Percentiles rank a stretch among this genome's conserved stretches.
Conservation (phyloP, 2,113 vertebrate species). For the Chunga burmeisteri region DNA sequence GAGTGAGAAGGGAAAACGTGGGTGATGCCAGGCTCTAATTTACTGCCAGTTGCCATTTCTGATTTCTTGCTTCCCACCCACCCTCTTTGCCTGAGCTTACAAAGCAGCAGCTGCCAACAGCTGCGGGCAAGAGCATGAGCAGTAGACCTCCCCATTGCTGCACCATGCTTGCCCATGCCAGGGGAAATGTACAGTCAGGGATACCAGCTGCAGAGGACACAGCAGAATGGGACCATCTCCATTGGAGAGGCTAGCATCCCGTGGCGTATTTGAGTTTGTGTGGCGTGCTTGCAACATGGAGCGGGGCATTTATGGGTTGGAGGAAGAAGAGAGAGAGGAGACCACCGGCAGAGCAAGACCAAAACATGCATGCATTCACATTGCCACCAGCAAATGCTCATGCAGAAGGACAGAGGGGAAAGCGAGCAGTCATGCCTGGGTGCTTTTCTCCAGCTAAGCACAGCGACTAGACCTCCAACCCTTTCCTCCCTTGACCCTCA, state of each 20-base stretch:
- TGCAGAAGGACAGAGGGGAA: background rate
- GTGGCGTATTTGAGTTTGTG: background rate
- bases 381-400: fast-evolving
- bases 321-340: background rate
- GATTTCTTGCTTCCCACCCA: background rate
- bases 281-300: background rate
- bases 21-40: conserved; percentile 29
- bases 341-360: fast-evolving
- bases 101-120: background rate
- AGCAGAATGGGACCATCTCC: background rate
- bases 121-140: background rate
- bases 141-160: background rate
- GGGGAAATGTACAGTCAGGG: background rate
- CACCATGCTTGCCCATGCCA: background rate
- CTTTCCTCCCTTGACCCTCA: background rate
- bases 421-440: background rate
- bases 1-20: background rate
- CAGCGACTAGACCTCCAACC: background rate
- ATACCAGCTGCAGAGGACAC: background rate
- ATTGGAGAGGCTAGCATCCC: background rate
- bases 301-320: background rate
- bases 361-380: fast-evolving
- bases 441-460: background rate
- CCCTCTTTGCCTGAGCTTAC: background rate
- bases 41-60: background rate